Conservation (phyloP, 2,797 vertebrate species). For the Xenops minutus region DNA sequence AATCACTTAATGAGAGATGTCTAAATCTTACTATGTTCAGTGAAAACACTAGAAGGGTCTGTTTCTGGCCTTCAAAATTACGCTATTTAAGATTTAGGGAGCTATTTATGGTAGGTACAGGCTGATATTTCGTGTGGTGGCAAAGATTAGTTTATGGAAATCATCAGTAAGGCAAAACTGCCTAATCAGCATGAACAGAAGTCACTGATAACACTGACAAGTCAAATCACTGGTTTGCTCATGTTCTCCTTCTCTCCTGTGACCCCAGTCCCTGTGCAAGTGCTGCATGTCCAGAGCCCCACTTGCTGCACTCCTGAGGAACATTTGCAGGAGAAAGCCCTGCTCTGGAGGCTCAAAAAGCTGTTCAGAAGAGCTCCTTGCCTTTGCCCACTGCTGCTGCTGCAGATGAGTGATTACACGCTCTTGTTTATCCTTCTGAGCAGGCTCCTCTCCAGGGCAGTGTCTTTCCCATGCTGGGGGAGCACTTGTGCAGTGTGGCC, state of each 20-base stretch:
- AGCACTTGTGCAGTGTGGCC: neutral
- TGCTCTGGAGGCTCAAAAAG: neutral
- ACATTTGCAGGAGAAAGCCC: neutral
- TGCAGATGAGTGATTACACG: neutral
- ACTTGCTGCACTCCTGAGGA: neutral
- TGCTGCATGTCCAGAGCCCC: neutral
- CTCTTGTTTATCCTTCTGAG: slow-evolving; percentile 8
- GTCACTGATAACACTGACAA: neutral
- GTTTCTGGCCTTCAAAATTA: neutral
- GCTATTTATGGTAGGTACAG: neutral
- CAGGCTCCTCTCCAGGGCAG: neutral
- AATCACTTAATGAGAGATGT: neutral
- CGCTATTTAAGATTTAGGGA: neutral
- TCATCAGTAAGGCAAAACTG: neutral
- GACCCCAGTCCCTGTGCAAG: neutral
- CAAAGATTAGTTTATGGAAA: neutral
- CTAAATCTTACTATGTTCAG: neutral
- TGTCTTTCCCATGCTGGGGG: neutral
- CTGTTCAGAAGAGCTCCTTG: neutral
- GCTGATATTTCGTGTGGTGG: neutral
- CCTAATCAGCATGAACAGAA: neutral
- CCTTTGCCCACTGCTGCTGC: neutral
- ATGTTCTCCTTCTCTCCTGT: neutral
- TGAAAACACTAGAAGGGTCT: neutral
- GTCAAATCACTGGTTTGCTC: neutral